phyloP scores from a whole-genome alignment of 2,113 vertebrate genomes.

The Mustela nigripes region DNA sequence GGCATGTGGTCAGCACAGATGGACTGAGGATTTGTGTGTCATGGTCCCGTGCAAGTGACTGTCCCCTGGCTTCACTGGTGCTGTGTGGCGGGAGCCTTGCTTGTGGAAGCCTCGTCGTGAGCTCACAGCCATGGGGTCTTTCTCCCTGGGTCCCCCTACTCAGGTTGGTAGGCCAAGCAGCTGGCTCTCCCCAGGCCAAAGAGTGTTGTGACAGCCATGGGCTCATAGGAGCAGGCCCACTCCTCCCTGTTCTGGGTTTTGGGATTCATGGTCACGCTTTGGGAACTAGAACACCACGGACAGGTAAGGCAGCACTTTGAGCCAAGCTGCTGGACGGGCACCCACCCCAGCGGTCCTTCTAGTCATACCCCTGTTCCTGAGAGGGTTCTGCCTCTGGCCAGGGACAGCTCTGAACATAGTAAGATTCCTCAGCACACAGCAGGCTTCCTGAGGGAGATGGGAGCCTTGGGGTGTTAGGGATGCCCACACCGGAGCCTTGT shows the following conservation, averaged over 20 bases:
- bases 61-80: fast-evolving
- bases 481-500: neutral
- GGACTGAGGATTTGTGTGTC: neutral
- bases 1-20: neutral
- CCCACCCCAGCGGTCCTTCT: neutral
- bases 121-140: fast-evolving
- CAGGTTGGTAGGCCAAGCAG: neutral
- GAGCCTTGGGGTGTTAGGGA: neutral
- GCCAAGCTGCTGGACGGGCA: fast-evolving
- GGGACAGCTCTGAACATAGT: neutral
- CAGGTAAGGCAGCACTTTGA: neutral
- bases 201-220: neutral
- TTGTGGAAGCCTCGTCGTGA: too few species aligned
- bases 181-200: neutral
- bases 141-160: neutral
- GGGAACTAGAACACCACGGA: neutral
- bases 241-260: fast-evolving
- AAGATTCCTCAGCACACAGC: neutral
- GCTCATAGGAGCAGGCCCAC: neutral
- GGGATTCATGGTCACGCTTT: neutral
- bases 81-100: neutral
- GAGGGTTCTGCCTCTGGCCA: neutral
- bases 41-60: neutral
- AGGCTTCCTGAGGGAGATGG: neutral
- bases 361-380: fast-evolving